Percentiles rank a stretch among this genome's conserved stretches.
Conservation (phyloP, 1,140 invertebrate species). For the Danaus plexippus region DNA sequence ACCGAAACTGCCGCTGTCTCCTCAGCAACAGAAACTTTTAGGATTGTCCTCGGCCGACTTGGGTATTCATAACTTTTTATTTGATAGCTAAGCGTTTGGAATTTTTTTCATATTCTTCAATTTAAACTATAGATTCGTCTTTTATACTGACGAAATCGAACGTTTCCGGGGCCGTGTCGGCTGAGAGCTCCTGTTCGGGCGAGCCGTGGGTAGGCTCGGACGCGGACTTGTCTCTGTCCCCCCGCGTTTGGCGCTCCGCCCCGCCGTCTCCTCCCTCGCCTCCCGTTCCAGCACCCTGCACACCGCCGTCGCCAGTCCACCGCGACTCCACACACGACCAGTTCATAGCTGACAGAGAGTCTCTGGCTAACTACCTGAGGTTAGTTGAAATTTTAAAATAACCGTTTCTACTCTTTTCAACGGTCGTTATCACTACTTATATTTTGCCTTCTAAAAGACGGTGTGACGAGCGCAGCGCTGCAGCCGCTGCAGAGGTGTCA, state of each 20-base stretch:
- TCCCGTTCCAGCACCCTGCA: conserved; percentile 5
- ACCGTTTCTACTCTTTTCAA: too few relatives aligned
- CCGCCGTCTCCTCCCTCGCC: conserved; percentile 17
- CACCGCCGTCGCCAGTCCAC: conserved; percentile 4
- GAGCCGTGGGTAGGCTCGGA: conserved; percentile 15
- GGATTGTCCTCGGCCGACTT: conserved; percentile 27
- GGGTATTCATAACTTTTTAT: conserved; percentile 12
- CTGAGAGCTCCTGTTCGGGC: neutral
- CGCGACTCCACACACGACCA: conserved; percentile 15
- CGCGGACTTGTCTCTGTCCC: conserved; percentile 24
- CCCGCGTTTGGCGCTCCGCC: conserved; percentile 19
- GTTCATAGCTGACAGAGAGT: conserved; percentile 31
- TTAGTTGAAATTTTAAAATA: conserved; percentile 5
- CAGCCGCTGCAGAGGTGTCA: too few relatives aligned
- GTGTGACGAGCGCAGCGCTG: too few relatives aligned
- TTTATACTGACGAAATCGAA: conserved; percentile 13
- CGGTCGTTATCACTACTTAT: too few relatives aligned
- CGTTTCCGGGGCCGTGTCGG: too few relatives aligned
- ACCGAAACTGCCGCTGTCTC: conserved; percentile 20
- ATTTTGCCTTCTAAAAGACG: too few relatives aligned
- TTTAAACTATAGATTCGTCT: conserved; percentile 12
- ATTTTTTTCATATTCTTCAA: too few relatives aligned
- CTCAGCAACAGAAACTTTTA: conserved; percentile 27
- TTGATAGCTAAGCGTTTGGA: too few relatives aligned
- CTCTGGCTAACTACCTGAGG: conserved; percentile 32